Conservation (phyloP, 2,888 invertebrate genomes). For the Phragmatobia fuliginosa region DNA sequence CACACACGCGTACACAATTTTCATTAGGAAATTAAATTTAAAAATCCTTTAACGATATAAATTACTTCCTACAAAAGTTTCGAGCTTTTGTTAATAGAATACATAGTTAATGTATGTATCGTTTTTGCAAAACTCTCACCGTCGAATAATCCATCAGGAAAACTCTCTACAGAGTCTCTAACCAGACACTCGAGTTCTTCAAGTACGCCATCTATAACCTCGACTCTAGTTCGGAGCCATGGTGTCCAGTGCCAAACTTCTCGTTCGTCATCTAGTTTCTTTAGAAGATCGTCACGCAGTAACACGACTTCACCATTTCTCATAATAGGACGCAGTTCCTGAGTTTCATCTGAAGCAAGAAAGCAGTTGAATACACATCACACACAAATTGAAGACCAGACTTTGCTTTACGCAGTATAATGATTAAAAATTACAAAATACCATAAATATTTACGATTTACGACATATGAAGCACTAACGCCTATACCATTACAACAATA, state of each 20-base stretch:
- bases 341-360: conserved; percentile 62
- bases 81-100: too few species aligned
- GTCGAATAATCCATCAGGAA: conserved; percentile 82
- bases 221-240: conserved; percentile 74
- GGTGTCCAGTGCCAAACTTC: conserved; percentile 80
- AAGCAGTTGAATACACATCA: background rate
- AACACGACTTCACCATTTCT: conserved; percentile 68
- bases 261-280: conserved; percentile 65
- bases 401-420: too few species aligned
- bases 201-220: conserved; percentile 62
- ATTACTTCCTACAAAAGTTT: too few species aligned
- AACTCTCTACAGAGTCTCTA: conserved; percentile 83
- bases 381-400: too few species aligned
- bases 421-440: too few species aligned
- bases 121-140: conserved; percentile 56
- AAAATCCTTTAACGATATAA: too few species aligned
- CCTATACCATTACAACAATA: too few species aligned
- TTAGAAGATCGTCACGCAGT: conserved; percentile 67
- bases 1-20: too few species aligned
- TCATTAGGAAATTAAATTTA: too few species aligned
- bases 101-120: too few species aligned
- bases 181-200: conserved; percentile 57
- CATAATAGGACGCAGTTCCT: conserved; percentile 43
- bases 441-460: too few species aligned
- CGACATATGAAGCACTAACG: background rate